These are phyloP conservation scores for Hirundichthys speculiger DNA, from an alignment of 2,113 vertebrate genomes.

Conservation along the genomic window DNA sequence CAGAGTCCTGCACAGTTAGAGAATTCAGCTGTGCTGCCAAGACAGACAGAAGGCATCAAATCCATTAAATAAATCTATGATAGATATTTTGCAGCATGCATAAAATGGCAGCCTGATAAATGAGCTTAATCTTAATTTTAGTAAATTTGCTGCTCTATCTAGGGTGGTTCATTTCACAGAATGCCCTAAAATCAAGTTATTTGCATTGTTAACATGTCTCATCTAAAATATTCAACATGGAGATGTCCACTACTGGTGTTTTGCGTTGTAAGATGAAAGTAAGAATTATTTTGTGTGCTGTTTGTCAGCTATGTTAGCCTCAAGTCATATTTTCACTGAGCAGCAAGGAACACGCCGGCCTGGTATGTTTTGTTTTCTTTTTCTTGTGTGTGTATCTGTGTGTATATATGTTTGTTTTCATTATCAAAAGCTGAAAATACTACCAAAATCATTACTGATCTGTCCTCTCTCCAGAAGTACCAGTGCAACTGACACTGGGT, in stretches of 20 bases:
- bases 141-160: constrained; percentile 9
- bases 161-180: background rate
- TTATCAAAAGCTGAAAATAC: too few relatives aligned
- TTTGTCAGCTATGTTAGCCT: constrained; percentile 28
- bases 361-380: too few relatives aligned
- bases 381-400: too few relatives aligned
- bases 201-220: background rate
- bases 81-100: constrained; percentile 5
- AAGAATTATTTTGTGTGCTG: constrained; percentile 19
- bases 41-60: constrained; percentile 18
- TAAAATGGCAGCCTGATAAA: constrained; percentile 36
- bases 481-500: too few relatives aligned
- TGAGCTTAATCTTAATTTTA: constrained; percentile 27
- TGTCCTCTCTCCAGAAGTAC: too few relatives aligned
- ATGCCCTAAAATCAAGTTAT: background rate
- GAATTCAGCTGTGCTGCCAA: background rate
- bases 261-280: constrained; percentile 10
- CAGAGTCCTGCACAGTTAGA: constrained; percentile 12
- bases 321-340: too few relatives aligned
- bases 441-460: too few relatives aligned
- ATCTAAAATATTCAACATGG: background rate
- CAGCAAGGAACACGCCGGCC: too few relatives aligned
- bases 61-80: constrained; percentile 32
- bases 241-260: constrained; percentile 13
- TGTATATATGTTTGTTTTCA: too few relatives aligned